Base-by-base conservation (phyloP, 1,140 invertebrate species). In the Drosophila gunungcola region DNA sequence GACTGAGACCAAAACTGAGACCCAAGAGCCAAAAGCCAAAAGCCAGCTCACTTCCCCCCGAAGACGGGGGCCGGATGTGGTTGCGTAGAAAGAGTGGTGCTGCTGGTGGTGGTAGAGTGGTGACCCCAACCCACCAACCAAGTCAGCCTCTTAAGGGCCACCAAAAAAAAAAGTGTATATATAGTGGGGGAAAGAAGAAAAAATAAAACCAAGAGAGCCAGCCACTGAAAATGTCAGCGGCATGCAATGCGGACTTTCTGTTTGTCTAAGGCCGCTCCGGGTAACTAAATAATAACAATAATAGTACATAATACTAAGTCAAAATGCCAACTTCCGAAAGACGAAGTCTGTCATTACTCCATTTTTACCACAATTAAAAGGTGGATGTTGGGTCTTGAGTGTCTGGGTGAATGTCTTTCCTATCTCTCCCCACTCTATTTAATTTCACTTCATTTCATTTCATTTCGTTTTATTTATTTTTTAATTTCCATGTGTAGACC, bases 241-340 rank as follows among this genome's bases (percentile, higher is more conserved):
- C 67, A 70, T 70, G 64, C 67, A 70, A 70, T 32, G 65, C 43
- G n/a, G 29, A 85, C 80, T 84, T 84, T 84, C 80, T 84, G 80
- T 84, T 84, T 84, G 81, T 58, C 39, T 62, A 58, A 64, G 61
- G 48, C 58, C 69, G 74, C 69, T 43, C 32, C 64, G 42, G 52
- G 51, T 48, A 68, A 80, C 76, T 80, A 80, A 84, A 83, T 74
- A 74, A 74, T 82, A 84, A 84, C 65, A 84, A 84, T 84, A 84
- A 84, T 84, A 84, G 72, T 76, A 85, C 65, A 84, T 80, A 83
- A 80, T 84, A 80, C 80, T 80, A 73, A 67, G 39, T 80, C 73
- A 80, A 83, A 83, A 83, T 80, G 80, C 76, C 81, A 67, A 84
- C 80, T 84, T 84, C 80, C 80, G 77, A 84, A 79, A 68, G 70